Evolutionary conservation across 2,797 vertebrate species (phyloP).

Genomic region (Dipus sagitta): DNA sequence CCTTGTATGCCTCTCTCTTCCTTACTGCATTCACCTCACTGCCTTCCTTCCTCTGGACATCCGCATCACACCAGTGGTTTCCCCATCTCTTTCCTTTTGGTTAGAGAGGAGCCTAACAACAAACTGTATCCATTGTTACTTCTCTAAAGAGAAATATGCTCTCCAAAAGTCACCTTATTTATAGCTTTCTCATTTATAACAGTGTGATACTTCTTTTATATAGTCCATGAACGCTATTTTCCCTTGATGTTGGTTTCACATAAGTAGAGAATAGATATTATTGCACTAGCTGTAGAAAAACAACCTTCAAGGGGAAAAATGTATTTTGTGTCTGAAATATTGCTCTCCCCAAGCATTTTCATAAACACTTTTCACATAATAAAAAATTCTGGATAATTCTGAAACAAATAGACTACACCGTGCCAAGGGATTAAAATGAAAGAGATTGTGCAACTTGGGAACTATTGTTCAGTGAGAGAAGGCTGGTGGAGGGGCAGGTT

Average conservation of each 20-base stretch:
- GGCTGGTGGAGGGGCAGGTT: rapidly evolving
- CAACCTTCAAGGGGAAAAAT: background rate
- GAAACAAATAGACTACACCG: background rate
- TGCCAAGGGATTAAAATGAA: background rate
- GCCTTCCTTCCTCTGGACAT: background rate
- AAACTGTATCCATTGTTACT: background rate
- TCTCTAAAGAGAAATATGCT: background rate
- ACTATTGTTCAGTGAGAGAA: background rate
- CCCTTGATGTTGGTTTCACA: background rate
- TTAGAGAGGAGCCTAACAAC: background rate
- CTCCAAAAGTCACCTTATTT: background rate
- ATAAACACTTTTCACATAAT: background rate
- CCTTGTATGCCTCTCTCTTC: background rate
- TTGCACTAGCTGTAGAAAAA: background rate
- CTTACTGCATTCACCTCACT: too few relatives aligned
- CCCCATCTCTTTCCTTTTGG: background rate
- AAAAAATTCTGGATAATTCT: background rate
- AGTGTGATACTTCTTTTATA: background rate
- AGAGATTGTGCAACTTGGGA: background rate
- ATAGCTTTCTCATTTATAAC: background rate
- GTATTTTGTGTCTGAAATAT: background rate
- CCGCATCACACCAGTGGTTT: background rate
- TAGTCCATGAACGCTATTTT: background rate
- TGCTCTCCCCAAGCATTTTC: background rate
- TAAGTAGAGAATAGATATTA: background rate